A percentile compares a stretch with the other conserved stretches of the same genome.
These are phyloP conservation scores for Psittacula derbiana DNA, from an alignment of 2,797 vertebrate genomes.

Conservation along the genomic window DNA sequence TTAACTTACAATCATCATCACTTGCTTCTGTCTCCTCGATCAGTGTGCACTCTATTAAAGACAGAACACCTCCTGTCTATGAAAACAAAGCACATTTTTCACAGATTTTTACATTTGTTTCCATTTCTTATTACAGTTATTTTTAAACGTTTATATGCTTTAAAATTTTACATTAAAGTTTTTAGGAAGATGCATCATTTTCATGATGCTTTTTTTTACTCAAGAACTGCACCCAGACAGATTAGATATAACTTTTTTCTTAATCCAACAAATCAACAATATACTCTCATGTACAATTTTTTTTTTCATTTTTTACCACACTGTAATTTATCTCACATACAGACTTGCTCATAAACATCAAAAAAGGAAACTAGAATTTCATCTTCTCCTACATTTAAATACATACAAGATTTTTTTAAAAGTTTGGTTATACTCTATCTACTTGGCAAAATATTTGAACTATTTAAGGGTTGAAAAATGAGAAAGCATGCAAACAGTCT, in stretches of 20 bases:
- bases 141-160: neutral
- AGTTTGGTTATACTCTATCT: neutral
- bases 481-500: neutral
- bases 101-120: neutral
- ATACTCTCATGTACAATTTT: neutral
- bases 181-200: neutral
- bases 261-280: neutral
- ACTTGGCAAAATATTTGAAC: neutral
- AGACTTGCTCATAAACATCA: neutral
- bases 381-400: neutral
- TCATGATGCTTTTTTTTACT: neutral
- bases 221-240: neutral
- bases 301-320: neutral
- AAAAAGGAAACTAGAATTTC: neutral
- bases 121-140: neutral
- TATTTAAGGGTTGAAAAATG: neutral
- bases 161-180: neutral
- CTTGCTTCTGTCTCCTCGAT: slow-evolving; percentile 92
- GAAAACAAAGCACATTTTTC: slow-evolving; percentile 60
- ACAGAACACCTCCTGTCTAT: slow-evolving; percentile 96
- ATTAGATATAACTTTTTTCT: neutral
- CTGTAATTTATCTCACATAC: neutral
- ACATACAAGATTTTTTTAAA: neutral
- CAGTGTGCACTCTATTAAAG: slow-evolving; percentile 93
- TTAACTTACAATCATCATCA: slow-evolving; percentile 93